Evolutionary conservation across 2,113 vertebrate species (phyloP).

Genomic region (Xenopus tropicalis): DNA sequence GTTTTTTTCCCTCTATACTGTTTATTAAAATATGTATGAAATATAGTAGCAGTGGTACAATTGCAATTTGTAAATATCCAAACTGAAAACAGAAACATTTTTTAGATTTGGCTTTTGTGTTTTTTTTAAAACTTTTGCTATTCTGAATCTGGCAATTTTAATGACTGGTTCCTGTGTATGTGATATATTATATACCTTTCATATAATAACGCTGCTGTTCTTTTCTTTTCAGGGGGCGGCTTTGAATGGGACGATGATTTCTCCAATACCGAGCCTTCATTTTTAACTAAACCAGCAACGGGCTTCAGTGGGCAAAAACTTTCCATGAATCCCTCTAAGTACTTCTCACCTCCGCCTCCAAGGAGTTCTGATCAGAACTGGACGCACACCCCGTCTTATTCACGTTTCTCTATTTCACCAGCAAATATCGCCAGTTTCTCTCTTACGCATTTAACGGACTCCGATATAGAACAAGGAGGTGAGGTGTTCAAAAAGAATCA

Average conservation of each 20-base stretch:
- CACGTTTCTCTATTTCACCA: conserved; percentile 92
- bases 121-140: too few species aligned
- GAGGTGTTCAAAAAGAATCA: conserved; percentile 49
- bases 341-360: conserved; percentile 77
- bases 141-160: too few species aligned
- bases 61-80: too few species aligned
- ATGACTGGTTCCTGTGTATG: too few species aligned
- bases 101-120: too few species aligned
- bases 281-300: conserved; percentile 72
- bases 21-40: too few species aligned
- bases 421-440: conserved; percentile 94
- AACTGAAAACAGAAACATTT: too few species aligned
- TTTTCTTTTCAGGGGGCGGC: conserved; percentile 70
- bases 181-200: too few species aligned
- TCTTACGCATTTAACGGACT: conserved; percentile 94
- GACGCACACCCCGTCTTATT: conserved; percentile 74
- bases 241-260: conserved; percentile 96
- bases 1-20: too few species aligned
- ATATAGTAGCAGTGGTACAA: too few species aligned
- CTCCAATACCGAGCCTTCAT: conserved; percentile 75
- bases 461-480: conserved; percentile 95
- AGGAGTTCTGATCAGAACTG: conserved; percentile 76
- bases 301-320: conserved; percentile 64
- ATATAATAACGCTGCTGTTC: too few species aligned
- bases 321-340: conserved; percentile 66